Evolutionary conservation across 2,797 vertebrate species (phyloP), one percentile per base, ranked within the genome.

Genomic region (Clamator glandarius): DNA sequence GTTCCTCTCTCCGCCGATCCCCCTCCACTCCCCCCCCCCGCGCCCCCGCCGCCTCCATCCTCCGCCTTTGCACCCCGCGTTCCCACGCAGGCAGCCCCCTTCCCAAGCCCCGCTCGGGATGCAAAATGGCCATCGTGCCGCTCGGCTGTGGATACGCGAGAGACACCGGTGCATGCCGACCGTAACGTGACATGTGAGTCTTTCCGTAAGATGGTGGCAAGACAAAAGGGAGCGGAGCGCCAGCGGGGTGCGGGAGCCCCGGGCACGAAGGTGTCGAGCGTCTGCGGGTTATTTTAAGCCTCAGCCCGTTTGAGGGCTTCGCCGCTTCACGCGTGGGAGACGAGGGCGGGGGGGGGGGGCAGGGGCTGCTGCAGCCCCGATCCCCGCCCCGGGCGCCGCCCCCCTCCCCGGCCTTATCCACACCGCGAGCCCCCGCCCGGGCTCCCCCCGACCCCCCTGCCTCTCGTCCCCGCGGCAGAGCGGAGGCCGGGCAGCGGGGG

Each of bases 101-200:
- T 96, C 94, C 84, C 85, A 95, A 97, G 96, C 95, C 96, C 96
- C 96, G 35, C 95, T 95, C 76, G 84, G 89, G 97, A 94, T 96
- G 97, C 97, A 97, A 98, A 98, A 98, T 98, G 98, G 97, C 97
- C 95, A 95, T 97, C 95, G 95, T 92, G 96, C 96, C 82, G 90
- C 94, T 96, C 78, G 91, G 78, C 97, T 95, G 74, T 93, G 92
- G 96, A 90, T 96, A 93, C 55, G 93, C 89, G 95, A 96, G 94
- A 97, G 96, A 95, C 96, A 96, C 95, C 96, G 93, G 78, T 90
- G 64, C 89, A 91, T 57, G 88, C 92, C 78, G 66, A 66, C 70
- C 52, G 86, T 83, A 96, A 95, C 80, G 89, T 33, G 96, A 85
- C 97, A 97, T 95, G 97, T 95, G 96, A 97, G 96, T 94, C 97